A percentile compares a stretch with the other conserved stretches of the same genome.
Conservation (phyloP, 2,888 invertebrate genomes). For the Philhelius pedissequus region DNA sequence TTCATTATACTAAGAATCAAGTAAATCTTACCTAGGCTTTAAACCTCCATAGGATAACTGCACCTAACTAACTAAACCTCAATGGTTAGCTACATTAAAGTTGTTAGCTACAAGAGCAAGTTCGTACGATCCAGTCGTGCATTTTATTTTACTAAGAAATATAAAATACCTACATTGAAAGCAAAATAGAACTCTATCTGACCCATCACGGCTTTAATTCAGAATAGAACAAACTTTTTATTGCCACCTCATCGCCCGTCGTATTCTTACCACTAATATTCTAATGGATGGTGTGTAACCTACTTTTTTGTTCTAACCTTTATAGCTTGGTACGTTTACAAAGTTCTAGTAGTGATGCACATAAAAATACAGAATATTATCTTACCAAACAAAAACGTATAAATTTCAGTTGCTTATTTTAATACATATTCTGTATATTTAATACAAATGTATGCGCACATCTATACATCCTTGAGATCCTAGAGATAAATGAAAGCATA, state of each 20-base stretch:
- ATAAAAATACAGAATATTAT: slow-evolving; percentile 21
- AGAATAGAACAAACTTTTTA: not conserved
- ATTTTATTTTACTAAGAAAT: no score
- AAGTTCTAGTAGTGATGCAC: not conserved
- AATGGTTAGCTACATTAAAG: no score
- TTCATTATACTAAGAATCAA: no score
- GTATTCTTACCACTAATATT: slow-evolving; percentile 24
- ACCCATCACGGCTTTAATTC: not conserved
- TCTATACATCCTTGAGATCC: not conserved
- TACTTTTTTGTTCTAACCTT: not conserved
- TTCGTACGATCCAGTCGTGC: no score
- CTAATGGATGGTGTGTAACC: slow-evolving; percentile 15
- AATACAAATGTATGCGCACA: not conserved
- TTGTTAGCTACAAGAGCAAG: no score
- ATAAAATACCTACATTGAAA: no score
- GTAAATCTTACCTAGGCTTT: no score
- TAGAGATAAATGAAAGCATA: slow-evolving; percentile 19
- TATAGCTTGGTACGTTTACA: no score
- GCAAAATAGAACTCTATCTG: not conserved
- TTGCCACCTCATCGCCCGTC: not conserved
- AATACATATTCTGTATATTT: not conserved
- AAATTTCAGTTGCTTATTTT: slow-evolving; percentile 10
- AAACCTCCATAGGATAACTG: no score
- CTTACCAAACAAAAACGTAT: not conserved
- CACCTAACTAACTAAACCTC: no score